These are phyloP conservation scores for Orius insidiosus DNA, from an alignment of 1,140 invertebrate species.

Conservation along the genomic window DNA sequence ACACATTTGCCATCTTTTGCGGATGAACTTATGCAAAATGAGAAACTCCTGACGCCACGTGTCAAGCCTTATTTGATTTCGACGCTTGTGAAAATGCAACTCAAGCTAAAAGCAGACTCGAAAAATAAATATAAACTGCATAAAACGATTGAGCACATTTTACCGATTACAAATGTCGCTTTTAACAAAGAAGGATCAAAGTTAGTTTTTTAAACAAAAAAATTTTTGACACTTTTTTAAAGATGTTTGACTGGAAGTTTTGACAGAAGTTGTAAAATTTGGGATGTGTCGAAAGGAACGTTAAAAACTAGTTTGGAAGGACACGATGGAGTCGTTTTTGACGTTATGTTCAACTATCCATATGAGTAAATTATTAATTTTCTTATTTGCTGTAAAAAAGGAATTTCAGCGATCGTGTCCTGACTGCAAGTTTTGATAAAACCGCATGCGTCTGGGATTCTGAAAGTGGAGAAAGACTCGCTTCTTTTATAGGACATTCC, in stretches of 20 bases:
- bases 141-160: constrained; percentile 28
- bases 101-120: constrained; percentile 30
- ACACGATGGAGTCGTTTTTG: constrained; percentile 65
- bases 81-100: constrained; percentile 31
- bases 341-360: constrained; percentile 58
- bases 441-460: constrained; percentile 54
- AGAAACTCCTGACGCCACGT: constrained; percentile 33
- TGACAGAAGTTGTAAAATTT: constrained; percentile 68
- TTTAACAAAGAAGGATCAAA: constrained; percentile 49
- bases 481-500: constrained; percentile 51
- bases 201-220: no score
- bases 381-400: constrained; percentile 19
- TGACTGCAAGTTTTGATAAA: constrained; percentile 66
- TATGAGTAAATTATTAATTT: constrained; percentile 36
- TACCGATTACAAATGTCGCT: constrained; percentile 60
- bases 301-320: constrained; percentile 50
- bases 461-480: constrained; percentile 42
- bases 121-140: constrained; percentile 45
- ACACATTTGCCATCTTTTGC: constrained; percentile 36
- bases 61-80: constrained; percentile 36
- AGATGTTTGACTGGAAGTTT: constrained; percentile 69
- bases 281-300: constrained; percentile 52
- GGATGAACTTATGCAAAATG: constrained; percentile 28
- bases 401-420: constrained; percentile 51
- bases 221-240: constrained; percentile 15